Evolutionary conservation across 2,888 invertebrate species (phyloP).

Genomic region (Drosophila kambysellisi): DNA sequence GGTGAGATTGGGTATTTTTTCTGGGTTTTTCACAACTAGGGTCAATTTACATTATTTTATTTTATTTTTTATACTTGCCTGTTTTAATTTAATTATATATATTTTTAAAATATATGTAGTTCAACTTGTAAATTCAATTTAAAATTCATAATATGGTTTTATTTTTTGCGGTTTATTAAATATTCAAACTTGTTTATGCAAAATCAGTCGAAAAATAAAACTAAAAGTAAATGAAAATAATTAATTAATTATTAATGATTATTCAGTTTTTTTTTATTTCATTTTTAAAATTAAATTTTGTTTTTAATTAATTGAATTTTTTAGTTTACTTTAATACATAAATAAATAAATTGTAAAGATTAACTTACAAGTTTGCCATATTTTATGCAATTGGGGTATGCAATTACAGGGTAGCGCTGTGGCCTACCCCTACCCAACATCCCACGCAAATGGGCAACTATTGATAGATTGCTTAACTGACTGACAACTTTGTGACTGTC

Average conservation of each 20-base stretch:
- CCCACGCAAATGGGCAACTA: slow-evolving; percentile 40
- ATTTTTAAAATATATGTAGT: not conserved
- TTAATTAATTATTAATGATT: too few species aligned
- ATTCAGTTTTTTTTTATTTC: too few species aligned
- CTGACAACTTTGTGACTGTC: slow-evolving; percentile 49
- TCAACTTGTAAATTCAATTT: not conserved
- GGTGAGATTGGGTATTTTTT: not conserved
- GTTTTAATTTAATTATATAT: not conserved
- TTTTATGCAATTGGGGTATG: not conserved
- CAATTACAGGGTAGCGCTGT: slow-evolving; percentile 30
- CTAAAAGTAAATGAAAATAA: not conserved
- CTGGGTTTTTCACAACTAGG: not conserved
- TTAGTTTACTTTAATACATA: not conserved
- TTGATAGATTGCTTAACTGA: slow-evolving; percentile 61
- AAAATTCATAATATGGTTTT: not conserved
- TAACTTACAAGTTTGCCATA: not conserved
- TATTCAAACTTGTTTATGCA: not conserved
- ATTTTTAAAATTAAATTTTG: not conserved
- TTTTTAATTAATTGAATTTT: not conserved
- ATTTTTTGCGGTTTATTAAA: not conserved
- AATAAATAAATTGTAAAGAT: not conserved
- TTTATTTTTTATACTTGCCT: not conserved
- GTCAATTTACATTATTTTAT: not conserved
- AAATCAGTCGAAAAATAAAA: not conserved
- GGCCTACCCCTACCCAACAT: not conserved